Percentiles rank a stretch among this genome's conserved stretches.
These are phyloP conservation scores for Elachura formosa DNA, from an alignment of 2,113 vertebrate genomes.

Conservation along the genomic window DNA sequence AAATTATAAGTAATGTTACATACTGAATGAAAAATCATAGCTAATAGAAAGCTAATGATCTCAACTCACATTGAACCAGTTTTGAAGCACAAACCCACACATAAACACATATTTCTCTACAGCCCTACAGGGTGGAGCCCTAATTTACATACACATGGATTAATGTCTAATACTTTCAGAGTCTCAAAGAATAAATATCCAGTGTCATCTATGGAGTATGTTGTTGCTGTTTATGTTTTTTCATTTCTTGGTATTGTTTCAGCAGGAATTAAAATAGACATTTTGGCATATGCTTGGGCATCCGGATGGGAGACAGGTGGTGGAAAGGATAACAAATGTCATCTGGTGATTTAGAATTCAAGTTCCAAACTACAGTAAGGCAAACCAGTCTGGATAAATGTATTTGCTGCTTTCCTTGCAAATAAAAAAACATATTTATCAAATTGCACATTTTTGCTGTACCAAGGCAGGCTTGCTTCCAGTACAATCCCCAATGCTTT, in stretches of 20 bases:
- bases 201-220: background rate
- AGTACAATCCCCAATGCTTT: background rate
- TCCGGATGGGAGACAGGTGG: background rate
- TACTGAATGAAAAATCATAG: background rate
- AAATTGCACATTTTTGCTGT: background rate
- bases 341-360: background rate
- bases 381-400: background rate
- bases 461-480: background rate
- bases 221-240: background rate
- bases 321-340: background rate
- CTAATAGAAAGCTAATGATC: background rate
- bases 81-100: background rate
- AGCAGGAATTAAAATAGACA: background rate
- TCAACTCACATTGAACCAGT: background rate
- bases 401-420: background rate
- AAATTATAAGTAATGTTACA: background rate
- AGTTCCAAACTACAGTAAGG: background rate
- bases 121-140: background rate
- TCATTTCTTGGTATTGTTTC: background rate
- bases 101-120: background rate
- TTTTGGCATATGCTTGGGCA: background rate
- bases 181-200: background rate
- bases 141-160: background rate
- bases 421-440: background rate
- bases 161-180: background rate